Evolutionary conservation across 2,797 vertebrate species (phyloP), one percentile per base, ranked within the genome.

Genomic region (Helarctos malayanus): DNA sequence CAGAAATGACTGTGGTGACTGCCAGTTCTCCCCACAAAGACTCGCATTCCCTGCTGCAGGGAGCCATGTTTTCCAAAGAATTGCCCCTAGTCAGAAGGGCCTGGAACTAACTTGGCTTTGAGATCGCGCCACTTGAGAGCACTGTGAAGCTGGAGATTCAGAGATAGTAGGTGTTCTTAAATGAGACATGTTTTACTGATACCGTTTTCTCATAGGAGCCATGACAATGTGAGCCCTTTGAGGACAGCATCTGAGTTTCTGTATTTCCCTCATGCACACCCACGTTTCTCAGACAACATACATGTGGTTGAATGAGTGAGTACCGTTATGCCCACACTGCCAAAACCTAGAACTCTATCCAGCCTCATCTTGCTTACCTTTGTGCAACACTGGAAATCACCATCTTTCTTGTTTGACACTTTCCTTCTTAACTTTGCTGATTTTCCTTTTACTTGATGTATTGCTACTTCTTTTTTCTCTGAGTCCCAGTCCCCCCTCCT

Each of bases 11-110:
- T 69, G 41, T 21, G 27, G n/a, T 25, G 83, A 61, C 49, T 29
- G 14, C 32, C 56, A 21, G 18, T 32, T 76, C 41, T 95, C 87
- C 45, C 68, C 71, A 63, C 19, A 65, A 65, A 95, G 49, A 8
- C 15, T 59, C 29, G 54, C 32, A n/a, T 59, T 76, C 18, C 5
- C 5, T 76, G 52, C 89, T n/a, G 10, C 8, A 78, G 68, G 16
- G 89, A 79, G 35, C 38, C 89, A 41, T 11, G 2, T 76, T 92
- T 89, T 86, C 45, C n/a, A 38, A 88, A 94, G 45, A 96, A 57
- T 18, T 27, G 6, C 19, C 5, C 29, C 45, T 23, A 57, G 19
- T 18, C 1, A 18, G 52, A 68, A 13, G 16, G 38, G 27, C 52
- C 29, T 83, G 35, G 29, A 59, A 32, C 38, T 75, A 56, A n/a